A percentile compares a stretch with the other conserved stretches of the same genome.
These are phyloP conservation scores for Oryzias curvinotus DNA, from an alignment of 2,113 vertebrate species.

Conservation along the genomic window DNA sequence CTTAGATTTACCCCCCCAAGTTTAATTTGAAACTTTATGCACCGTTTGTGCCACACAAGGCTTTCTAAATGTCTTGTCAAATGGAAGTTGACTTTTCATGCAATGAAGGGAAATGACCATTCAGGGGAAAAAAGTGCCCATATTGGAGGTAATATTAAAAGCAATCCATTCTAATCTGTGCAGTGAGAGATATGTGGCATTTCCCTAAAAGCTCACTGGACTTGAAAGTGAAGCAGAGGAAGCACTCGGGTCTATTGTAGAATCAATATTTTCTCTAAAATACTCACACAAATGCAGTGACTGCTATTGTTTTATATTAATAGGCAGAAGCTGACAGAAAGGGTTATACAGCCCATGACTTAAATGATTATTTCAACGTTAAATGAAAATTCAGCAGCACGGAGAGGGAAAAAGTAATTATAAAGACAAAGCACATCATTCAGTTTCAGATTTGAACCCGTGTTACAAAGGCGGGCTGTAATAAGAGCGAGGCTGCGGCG, in stretches of 20 bases:
- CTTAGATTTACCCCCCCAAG: constrained; percentile 21
- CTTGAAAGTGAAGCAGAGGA: constrained; percentile 45
- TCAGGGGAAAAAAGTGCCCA: constrained; percentile 49
- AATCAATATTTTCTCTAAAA: constrained; percentile 67
- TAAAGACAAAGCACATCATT: constrained; percentile 15
- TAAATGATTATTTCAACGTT: neutral
- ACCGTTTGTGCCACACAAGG: constrained; percentile 35
- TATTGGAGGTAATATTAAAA: constrained; percentile 67
- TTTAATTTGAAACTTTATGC: constrained; percentile 58
- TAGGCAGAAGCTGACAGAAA: constrained; percentile 33
- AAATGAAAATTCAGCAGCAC: constrained; percentile 11
- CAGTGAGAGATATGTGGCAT: constrained; percentile 45
- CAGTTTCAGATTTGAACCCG: constrained; percentile 1
- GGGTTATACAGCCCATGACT: constrained; percentile 29
- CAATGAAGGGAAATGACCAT: constrained; percentile 53
- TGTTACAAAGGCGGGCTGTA: constrained; percentile 1
- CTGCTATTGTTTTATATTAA: constrained; percentile 56
- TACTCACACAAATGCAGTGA: constrained; percentile 48
- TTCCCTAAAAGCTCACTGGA: constrained; percentile 48
- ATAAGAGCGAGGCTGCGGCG: constrained; percentile 1
- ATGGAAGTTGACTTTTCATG: constrained; percentile 61
- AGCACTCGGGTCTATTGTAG: constrained; percentile 46
- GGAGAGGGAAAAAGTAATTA: constrained; percentile 15
- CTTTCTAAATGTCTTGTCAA: constrained; percentile 59
- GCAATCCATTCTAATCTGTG: constrained; percentile 69